Evolutionary conservation across 2,797 vertebrate species (phyloP).

Genomic region (Euphonia xanthogaster): DNA sequence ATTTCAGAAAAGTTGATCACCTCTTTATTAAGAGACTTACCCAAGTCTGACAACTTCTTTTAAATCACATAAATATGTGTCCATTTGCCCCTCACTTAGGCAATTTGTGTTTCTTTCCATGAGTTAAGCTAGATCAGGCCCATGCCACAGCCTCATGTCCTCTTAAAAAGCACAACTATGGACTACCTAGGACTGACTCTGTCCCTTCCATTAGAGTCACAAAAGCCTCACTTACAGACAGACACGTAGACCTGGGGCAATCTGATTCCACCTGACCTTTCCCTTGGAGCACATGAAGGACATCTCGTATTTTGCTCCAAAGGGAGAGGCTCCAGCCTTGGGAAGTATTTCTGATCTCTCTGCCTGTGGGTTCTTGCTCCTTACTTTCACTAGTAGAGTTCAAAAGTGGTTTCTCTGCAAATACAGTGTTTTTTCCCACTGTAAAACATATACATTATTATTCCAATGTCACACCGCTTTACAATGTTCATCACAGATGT

Average conservation of each 20-base stretch:
- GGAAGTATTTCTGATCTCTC: not conserved
- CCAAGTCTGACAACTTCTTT: not conserved
- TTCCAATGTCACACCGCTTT: not conserved
- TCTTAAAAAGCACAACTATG: not conserved
- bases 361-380: accelerated
- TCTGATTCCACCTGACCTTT: not conserved
- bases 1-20: not conserved
- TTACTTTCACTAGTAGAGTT: not conserved
- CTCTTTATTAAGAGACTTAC: not conserved
- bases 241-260: not conserved
- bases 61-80: not conserved
- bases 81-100: not conserved
- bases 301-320: not conserved
- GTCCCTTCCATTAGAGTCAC: accelerated
- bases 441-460: not conserved
- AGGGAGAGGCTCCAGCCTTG: not conserved
- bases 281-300: not conserved
- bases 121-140: not conserved
- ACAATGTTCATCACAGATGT: not conserved
- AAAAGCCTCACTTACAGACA: not conserved
- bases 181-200: not conserved
- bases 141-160: accelerated
- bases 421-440: accelerated
- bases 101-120: not conserved
- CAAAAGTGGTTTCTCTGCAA: not conserved